These are phyloP conservation scores for Callionymus lyra DNA, from an alignment of 2,113 vertebrate genomes.

Conservation along the genomic window DNA sequence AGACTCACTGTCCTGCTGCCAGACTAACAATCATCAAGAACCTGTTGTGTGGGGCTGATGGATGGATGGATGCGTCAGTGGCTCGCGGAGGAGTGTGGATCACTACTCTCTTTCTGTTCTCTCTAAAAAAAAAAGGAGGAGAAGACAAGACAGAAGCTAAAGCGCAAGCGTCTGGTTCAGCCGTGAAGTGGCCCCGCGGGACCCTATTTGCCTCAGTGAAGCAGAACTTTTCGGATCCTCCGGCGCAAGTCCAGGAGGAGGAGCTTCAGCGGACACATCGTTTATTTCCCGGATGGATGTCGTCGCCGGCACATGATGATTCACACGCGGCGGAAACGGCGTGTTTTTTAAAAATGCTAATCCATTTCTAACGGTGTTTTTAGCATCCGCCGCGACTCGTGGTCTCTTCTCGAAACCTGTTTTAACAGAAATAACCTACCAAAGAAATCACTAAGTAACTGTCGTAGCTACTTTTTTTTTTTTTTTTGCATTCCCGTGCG, in stretches of 20 bases:
- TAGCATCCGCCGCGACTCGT: constrained; percentile 24
- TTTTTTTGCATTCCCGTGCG: constrained; percentile 62
- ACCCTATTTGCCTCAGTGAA: constrained; percentile 25
- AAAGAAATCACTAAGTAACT: constrained; percentile 8
- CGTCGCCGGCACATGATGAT: constrained; percentile 48
- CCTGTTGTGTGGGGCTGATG: constrained; percentile 31
- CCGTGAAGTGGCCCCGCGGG: constrained; percentile 33
- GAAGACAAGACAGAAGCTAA: constrained; percentile 57
- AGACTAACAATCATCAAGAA: constrained; percentile 31
- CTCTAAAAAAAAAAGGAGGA: constrained; percentile 63
- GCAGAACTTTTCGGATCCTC: constrained; percentile 29
- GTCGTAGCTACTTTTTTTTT: constrained; percentile 25
- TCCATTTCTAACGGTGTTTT: background rate
- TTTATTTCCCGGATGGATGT: constrained; percentile 3
- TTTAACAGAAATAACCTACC: no score
- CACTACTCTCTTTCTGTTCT: constrained; percentile 51
- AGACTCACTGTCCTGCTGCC: no score
- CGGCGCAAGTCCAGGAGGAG: constrained; percentile 34
- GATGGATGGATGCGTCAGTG: constrained; percentile 16
- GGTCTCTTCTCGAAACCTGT: constrained; percentile 22
- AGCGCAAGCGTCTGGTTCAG: constrained; percentile 64
- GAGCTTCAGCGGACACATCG: constrained; percentile 19
- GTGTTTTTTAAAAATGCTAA: no score
- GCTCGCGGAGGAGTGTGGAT: constrained; percentile 30
- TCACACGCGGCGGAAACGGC: no score